Conservation (phyloP, 2,797 vertebrate species). For the Chiloscyllium punctatum region DNA sequence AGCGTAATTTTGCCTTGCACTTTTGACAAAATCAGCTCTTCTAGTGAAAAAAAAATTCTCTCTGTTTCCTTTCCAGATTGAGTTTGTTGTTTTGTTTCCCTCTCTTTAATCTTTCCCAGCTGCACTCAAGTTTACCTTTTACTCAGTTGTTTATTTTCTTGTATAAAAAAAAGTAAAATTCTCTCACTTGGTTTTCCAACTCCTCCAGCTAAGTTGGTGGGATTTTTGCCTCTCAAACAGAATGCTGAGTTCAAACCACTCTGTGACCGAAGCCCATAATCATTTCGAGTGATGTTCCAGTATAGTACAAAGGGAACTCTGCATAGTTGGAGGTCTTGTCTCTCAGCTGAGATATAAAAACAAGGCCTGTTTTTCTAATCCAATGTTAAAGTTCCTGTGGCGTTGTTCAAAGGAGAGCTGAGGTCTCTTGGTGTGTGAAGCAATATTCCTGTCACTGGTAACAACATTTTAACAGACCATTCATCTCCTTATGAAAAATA, state of each 20-base stretch:
- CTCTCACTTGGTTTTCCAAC: background rate
- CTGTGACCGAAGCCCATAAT: background rate
- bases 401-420: constrained; percentile 16
- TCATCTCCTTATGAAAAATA: background rate
- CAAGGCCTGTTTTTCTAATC: background rate
- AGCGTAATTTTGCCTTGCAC: background rate
- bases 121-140: constrained; percentile 30
- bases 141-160: background rate
- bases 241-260: background rate
- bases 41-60: background rate
- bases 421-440: background rate
- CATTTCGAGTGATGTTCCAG: background rate
- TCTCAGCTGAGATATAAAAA: background rate
- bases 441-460: background rate
- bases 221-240: background rate
- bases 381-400: background rate
- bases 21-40: background rate
- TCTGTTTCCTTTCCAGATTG: constrained; percentile 16
- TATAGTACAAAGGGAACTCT: background rate
- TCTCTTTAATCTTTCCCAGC: constrained; percentile 5
- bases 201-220: background rate
- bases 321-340: background rate
- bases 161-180: background rate
- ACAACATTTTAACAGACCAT: background rate
- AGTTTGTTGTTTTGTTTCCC: background rate